These are phyloP conservation scores for Caenorhabditis inopinata DNA, from an alignment of 1,140 invertebrate genomes.

Conservation along the genomic window DNA sequence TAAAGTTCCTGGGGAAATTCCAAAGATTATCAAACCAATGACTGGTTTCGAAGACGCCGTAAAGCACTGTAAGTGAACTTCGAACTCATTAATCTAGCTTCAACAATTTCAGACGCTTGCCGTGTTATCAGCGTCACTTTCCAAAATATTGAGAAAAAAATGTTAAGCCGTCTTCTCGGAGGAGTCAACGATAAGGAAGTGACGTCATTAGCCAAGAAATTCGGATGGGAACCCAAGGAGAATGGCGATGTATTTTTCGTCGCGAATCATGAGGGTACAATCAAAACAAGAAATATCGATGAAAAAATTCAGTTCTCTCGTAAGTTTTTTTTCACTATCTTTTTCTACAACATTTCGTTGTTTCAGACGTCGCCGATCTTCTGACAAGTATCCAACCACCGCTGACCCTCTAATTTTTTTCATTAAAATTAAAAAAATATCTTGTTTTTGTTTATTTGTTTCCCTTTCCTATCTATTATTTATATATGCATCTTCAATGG, in stretches of 20 bases:
- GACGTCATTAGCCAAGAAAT: conserved; percentile 31
- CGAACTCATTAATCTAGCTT: not conserved
- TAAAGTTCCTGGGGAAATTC: conserved; percentile 63
- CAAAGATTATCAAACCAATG: conserved; percentile 68
- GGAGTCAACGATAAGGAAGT: conserved; percentile 43
- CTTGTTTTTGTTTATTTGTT: not conserved
- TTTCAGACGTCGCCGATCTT: conserved; percentile 17
- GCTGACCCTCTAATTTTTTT: not conserved
- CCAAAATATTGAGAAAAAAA: conserved; percentile 49
- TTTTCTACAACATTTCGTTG: not conserved
- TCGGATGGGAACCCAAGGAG: conserved; percentile 46
- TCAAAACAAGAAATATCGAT: conserved; percentile 52
- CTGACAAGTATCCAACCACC: not conserved
- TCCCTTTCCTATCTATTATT: conserved; percentile 3
- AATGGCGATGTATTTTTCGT: conserved; percentile 40
- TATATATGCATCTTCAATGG: too few species aligned
- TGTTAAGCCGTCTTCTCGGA: conserved; percentile 40
- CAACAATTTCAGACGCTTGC: conserved; percentile 41
- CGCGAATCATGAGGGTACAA: conserved; percentile 50
- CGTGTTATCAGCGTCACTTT: conserved; percentile 47
- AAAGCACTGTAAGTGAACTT: conserved; percentile 75
- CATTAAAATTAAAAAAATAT: not conserved
- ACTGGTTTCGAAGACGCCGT: conserved; percentile 92
- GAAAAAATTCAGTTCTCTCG: conserved; percentile 48
- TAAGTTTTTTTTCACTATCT: not conserved